These are phyloP conservation scores for Hypothenemus hampei DNA, from an alignment of 1,140 invertebrate species.

Conservation along the genomic window DNA sequence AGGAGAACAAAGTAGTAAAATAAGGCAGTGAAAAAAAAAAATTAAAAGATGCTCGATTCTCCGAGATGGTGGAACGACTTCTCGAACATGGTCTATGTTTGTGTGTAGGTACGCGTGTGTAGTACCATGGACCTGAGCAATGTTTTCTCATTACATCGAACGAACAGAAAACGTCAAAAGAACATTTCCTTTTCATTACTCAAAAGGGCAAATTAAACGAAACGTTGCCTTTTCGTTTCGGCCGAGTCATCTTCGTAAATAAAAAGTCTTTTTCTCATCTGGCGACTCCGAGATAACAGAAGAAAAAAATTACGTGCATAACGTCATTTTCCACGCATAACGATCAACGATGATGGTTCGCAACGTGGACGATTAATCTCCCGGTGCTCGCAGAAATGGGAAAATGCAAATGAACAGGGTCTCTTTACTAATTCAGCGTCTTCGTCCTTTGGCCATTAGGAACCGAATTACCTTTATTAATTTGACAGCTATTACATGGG, in stretches of 20 bases:
- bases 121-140: too few relatives aligned
- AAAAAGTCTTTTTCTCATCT: constrained; percentile 1
- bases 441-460: constrained; percentile 11
- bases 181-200: background rate
- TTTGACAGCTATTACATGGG: constrained; percentile 13
- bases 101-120: too few relatives aligned
- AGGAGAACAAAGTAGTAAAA: constrained; percentile 10
- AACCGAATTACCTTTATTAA: constrained; percentile 24
- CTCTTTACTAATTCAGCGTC: too few relatives aligned
- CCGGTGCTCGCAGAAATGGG: constrained; percentile 6
- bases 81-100: background rate
- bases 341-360: constrained; percentile 12
- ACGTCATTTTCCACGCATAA: constrained; percentile 11
- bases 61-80: constrained; percentile 6
- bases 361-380: constrained; percentile 16
- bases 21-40: constrained; percentile 4
- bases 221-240: background rate
- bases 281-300: too few relatives aligned
- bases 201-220: background rate
- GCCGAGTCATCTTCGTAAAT: constrained; percentile 15
- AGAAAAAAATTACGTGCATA: constrained; percentile 11
- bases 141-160: too few relatives aligned
- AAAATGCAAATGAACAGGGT: constrained; percentile 19
- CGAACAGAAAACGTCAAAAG: too few relatives aligned
- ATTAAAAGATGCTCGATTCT: background rate